phyloP scores from a whole-genome alignment of 2,888 invertebrate species.

The Dasysyrphus tricinctus region DNA sequence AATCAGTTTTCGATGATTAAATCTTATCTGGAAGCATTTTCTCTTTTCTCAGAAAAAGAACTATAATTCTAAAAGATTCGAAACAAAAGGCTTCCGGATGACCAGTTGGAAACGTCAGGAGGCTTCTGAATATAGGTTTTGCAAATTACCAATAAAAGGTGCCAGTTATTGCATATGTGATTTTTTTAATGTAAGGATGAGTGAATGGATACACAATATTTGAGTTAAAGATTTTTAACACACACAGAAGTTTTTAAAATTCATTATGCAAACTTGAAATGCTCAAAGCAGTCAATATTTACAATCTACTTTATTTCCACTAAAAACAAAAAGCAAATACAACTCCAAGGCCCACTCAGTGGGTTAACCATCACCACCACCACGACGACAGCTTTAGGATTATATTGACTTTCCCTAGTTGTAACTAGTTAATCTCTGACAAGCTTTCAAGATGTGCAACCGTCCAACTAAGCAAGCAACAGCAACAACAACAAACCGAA shows the following conservation, averaged over 20 bases:
- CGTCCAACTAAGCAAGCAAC: conserved; percentile 9
- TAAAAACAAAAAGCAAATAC: background rate
- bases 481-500: background rate
- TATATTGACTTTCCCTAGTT: conserved; percentile 46
- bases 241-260: background rate
- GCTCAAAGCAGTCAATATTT: conserved; percentile 4
- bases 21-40: no score
- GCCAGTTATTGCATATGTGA: background rate
- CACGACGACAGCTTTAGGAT: conserved; percentile 1
- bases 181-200: background rate
- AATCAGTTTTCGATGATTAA: no score
- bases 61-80: no score
- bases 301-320: background rate
- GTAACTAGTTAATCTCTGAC: conserved; percentile 41
- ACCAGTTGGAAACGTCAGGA: no score
- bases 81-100: no score
- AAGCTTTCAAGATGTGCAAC: conserved; percentile 34
- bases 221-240: background rate
- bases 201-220: background rate
- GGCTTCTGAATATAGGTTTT: no score
- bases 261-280: background rate
- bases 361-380: background rate
- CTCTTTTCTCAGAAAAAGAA: no score
- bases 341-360: conserved; percentile 1
- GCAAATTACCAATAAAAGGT: no score